Evolutionary conservation across 2,888 invertebrate species (phyloP).

Genomic region (Apamea anceps): DNA sequence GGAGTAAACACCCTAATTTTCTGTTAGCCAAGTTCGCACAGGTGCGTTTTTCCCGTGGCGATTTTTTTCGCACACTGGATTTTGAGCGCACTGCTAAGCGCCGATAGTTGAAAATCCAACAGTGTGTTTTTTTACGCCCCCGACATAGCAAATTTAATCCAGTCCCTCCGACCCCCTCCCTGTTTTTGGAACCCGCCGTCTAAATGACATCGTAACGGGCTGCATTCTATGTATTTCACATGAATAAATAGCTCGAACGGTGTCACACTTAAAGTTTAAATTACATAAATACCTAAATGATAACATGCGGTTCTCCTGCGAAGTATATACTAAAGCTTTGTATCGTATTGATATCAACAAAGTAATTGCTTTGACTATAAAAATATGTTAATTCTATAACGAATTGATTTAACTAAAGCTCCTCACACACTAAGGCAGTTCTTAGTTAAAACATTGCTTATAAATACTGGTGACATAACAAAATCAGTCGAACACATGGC

Average conservation of each 20-base stretch:
- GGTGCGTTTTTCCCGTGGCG: background rate
- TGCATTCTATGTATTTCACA: background rate
- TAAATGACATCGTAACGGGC: background rate
- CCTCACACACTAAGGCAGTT: conserved; percentile 53
- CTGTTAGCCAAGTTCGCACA: background rate
- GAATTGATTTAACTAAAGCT: conserved; percentile 61
- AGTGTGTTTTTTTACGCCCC: background rate
- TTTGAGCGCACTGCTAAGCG: background rate
- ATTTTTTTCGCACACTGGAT: background rate
- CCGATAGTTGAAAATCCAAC: background rate
- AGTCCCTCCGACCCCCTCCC: background rate
- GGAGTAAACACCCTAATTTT: background rate
- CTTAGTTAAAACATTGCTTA: conserved; percentile 59
- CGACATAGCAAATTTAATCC: background rate
- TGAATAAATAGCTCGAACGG: background rate
- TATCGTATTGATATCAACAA: conserved; percentile 55
- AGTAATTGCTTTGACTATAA: conserved; percentile 58
- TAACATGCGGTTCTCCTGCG: conserved; percentile 6
- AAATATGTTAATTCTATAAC: conserved; percentile 66
- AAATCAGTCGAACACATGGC: conserved; percentile 58
- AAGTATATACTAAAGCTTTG: conserved; percentile 41
- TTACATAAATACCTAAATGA: conserved; percentile 4
- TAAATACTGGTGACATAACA: conserved; percentile 57
- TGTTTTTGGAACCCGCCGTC: too few species aligned
- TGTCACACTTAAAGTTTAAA: conserved; percentile 7